Base-by-base conservation (phyloP, 2,113 vertebrate genomes). In the Myotis yumanensis region DNA sequence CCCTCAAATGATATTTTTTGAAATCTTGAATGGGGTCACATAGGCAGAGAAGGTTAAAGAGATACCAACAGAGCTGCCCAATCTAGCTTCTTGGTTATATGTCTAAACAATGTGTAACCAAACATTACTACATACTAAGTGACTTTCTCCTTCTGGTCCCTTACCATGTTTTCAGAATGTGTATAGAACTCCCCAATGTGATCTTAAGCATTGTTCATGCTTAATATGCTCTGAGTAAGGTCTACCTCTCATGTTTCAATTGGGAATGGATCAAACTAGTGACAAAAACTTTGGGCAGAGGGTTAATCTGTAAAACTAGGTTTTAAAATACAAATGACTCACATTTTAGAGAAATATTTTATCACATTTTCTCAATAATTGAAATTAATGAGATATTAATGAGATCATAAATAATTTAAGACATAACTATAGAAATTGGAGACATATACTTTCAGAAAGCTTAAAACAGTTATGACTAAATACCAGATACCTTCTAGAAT, bases 311-410 rank as follows among this genome's bases (percentile, higher is more conserved):
- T 43, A 83, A 92, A 57, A 14, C 7, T 73, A 48, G 32, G 12
- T 52, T 80, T 95, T 81, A 82, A 90, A 90, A 88, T 89, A n/a
- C 48, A 80, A 88, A 77, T 76, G 17, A 51, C 9, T 66, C 4
- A n/a, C 3, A 62, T 89, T 76, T 77, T 87, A 76, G 46, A 72
- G n/a, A 90, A 76, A 43, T 48, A 77, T 18, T 32, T 82, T 75
- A n/a, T 68, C 32, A 80, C 11, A 28, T 83, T 52, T 59, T 2
- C 77, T 92, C 20, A 86, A 46, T 4, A 81, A 57, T 52, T 43
- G 48, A 81, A 84, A 62, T 77, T 69, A 80, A 66, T 66, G 23
- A 72, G 30, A 64, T 81, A 62, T 77, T 69, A 80, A 66, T 66
- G 18, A 72, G 30, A 64, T 81, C 87, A 90, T 51, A 86, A 90